These are phyloP conservation scores for Malurus cyaneus DNA, from an alignment of 2,113 vertebrate species.

Conservation along the genomic window DNA sequence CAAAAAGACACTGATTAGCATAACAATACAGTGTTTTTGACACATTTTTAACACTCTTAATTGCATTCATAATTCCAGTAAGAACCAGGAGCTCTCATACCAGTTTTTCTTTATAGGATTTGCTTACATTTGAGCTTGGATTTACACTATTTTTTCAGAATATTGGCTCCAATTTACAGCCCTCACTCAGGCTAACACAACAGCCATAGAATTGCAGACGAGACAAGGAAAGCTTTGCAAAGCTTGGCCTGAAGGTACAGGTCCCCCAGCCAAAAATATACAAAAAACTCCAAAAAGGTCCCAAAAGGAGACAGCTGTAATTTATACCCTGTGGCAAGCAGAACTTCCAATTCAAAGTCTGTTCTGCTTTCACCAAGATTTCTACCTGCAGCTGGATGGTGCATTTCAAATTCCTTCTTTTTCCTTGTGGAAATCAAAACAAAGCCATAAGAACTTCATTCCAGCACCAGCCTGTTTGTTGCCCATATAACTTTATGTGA, in stretches of 20 bases:
- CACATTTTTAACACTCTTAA: neutral
- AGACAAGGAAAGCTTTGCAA: neutral
- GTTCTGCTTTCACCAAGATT: conserved; percentile 24
- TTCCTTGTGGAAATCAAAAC: conserved; percentile 42
- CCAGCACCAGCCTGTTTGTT: conserved; percentile 16
- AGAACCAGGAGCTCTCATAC: neutral
- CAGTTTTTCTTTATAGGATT: neutral
- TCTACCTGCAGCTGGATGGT: conserved; percentile 33
- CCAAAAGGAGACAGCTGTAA: neutral
- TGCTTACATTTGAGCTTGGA: neutral
- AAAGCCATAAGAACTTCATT: conserved; percentile 43
- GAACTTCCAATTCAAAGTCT: neutral
- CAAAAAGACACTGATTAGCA: conserved; percentile 38
- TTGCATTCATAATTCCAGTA: neutral
- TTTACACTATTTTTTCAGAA: neutral
- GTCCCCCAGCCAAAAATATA: neutral
- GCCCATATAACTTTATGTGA: conserved; percentile 28
- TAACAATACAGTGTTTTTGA: neutral
- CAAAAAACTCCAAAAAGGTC: neutral
- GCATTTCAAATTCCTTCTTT: conserved; percentile 22
- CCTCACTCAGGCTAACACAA: neutral
- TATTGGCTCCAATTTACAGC: neutral
- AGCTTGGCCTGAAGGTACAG: neutral
- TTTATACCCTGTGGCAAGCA: neutral
- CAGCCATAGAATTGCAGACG: neutral